Conservation (phyloP, 2,797 vertebrate species). For the Hapalemur alaotrensis region DNA sequence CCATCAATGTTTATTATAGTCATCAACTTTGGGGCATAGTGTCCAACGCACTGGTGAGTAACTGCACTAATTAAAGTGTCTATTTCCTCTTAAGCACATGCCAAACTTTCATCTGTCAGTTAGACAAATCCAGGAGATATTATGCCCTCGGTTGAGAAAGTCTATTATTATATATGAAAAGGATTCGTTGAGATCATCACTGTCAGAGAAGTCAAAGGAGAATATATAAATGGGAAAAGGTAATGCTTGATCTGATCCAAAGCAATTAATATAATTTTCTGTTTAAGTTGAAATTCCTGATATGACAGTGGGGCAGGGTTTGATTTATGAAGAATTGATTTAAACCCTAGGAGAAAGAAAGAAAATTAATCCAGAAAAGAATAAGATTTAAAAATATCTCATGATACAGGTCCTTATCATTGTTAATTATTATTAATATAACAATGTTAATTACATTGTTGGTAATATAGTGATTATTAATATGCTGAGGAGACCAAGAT, state of each 20-base stretch:
- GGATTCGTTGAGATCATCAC: conserved; percentile 36
- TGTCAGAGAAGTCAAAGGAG: conserved; percentile 59
- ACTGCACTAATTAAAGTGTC: conserved; percentile 63
- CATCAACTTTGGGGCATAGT: conserved; percentile 1
- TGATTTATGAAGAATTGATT: conserved; percentile 42
- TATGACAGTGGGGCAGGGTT: neutral
- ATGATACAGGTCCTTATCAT: neutral
- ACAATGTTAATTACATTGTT: neutral
- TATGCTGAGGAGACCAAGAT: neutral
- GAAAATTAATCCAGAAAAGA: conserved; percentile 36
- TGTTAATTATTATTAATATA: conserved; percentile 36
- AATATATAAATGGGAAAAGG: conserved; percentile 26
- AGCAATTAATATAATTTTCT: conserved; percentile 56
- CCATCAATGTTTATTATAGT: conserved; percentile 36
- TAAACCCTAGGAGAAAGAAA: conserved; percentile 20
- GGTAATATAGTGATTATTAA: neutral
- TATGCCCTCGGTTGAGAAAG: neutral
- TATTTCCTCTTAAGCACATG: conserved; percentile 26
- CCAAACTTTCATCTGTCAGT: conserved; percentile 35
- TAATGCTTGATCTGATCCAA: conserved; percentile 4
- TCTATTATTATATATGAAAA: conserved; percentile 1
- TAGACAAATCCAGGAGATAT: neutral
- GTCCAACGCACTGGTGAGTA: conserved; percentile 27
- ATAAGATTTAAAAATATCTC: conserved; percentile 4
- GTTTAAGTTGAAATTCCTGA: conserved; percentile 39